Conservation (phyloP, 37 sponge, comb jelly and placozoan genomes). For the Petrosia ficiformis region DNA sequence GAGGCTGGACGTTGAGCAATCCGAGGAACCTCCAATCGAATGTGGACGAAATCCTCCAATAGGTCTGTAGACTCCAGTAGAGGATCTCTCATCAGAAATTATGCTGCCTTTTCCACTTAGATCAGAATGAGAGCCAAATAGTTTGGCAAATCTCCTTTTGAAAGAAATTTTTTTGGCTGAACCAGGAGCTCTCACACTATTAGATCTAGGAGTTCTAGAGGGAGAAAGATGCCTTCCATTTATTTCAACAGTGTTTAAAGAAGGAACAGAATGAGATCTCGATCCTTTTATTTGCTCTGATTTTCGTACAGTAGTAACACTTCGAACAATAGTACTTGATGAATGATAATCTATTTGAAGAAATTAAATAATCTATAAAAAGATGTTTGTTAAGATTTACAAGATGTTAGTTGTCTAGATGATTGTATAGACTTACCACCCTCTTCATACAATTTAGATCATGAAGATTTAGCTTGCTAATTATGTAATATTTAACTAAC, state of each 20-base stretch:
- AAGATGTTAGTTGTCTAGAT: no score
- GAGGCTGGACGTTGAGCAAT: constrained; percentile 46
- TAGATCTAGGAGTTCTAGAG: constrained; percentile 36
- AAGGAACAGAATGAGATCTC: constrained; percentile 54
- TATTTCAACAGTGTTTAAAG: constrained; percentile 11
- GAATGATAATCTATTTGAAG: not conserved
- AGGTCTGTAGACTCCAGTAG: constrained; percentile 29
- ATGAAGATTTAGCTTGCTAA: no score
- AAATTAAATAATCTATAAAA: no score
- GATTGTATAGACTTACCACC: no score
- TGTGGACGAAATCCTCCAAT: constrained; percentile 25
- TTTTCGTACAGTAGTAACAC: constrained; percentile 22
- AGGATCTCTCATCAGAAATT: not conserved
- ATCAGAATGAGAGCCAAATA: constrained; percentile 48
- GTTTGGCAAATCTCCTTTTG: constrained; percentile 9
- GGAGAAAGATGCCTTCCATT: constrained; percentile 12
- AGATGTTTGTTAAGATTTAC: no score
- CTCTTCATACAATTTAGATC: no score
- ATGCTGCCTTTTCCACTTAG: constrained; percentile 22
- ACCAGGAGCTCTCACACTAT: constrained; percentile 32
- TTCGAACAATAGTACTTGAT: constrained; percentile 20
- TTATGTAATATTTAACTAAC: no score
- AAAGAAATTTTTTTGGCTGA: constrained; percentile 37
- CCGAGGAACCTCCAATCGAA: constrained; percentile 62
- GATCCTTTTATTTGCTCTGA: constrained; percentile 29